Percentiles rank a stretch among this genome's conserved stretches.
These are phyloP conservation scores for Naja naja DNA, from an alignment of 2,113 vertebrate species.

Conservation along the genomic window DNA sequence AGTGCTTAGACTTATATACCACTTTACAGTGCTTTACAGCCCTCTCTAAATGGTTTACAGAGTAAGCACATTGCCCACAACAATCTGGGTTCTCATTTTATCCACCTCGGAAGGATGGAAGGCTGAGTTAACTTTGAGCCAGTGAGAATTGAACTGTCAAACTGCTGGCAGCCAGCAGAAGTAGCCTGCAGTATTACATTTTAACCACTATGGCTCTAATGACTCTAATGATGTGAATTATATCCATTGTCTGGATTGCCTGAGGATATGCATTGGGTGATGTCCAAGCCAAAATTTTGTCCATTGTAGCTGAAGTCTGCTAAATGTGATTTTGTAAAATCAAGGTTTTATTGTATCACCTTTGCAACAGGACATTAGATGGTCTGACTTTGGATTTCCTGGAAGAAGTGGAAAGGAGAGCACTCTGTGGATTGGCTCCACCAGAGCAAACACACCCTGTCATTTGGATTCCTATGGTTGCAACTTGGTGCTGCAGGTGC, in stretches of 20 bases:
- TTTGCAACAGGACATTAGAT: constrained; percentile 80
- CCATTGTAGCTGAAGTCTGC: background rate
- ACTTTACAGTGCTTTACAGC: too few relatives aligned
- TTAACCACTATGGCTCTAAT: too few relatives aligned
- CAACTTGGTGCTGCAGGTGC: constrained; percentile 92
- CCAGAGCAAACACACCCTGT: constrained; percentile 90
- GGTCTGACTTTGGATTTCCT: constrained; percentile 92
- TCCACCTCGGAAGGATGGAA: too few relatives aligned
- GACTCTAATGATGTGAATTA: background rate
- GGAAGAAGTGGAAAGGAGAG: constrained; percentile 87
- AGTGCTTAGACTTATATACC: too few relatives aligned
- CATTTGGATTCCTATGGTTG: constrained; percentile 93
- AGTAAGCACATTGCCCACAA: too few relatives aligned
- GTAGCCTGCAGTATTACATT: too few relatives aligned
- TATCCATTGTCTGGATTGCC: background rate
- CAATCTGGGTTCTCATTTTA: too few relatives aligned
- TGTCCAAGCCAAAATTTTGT: background rate
- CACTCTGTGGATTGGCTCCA: constrained; percentile 90
- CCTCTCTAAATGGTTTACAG: too few relatives aligned
- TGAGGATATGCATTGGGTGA: too few relatives aligned
- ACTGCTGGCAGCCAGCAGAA: too few relatives aligned
- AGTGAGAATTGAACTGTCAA: too few relatives aligned
- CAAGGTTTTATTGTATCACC: background rate
- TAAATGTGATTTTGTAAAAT: background rate
- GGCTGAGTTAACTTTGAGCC: too few relatives aligned